These are phyloP conservation scores for Branchellion lobata DNA, from an alignment of 2,888 invertebrate genomes.

Conservation along the genomic window DNA sequence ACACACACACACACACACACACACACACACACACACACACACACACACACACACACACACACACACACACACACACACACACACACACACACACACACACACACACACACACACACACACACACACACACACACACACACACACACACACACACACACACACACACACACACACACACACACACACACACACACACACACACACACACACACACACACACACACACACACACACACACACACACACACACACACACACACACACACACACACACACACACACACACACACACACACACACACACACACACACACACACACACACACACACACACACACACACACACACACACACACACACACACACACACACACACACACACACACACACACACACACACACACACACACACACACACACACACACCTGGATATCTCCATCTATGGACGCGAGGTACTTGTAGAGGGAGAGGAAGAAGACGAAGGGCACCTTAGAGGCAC, in stretches of 20 bases:
- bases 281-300: constrained; percentile 44
- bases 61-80: constrained; percentile 37
- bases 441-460: constrained; percentile 60
- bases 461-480: constrained; percentile 61
- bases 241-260: constrained; percentile 23
- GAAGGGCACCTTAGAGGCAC: constrained; percentile 73
- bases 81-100: constrained; percentile 37
- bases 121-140: constrained; percentile 44
- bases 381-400: constrained; percentile 33
- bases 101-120: constrained; percentile 46
- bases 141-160: constrained; percentile 47
- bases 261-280: constrained; percentile 46
- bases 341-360: constrained; percentile 44
- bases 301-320: constrained; percentile 46
- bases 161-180: constrained; percentile 45
- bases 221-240: constrained; percentile 36
- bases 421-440: constrained; percentile 59
- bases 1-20: constrained; percentile 45
- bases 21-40: constrained; percentile 30
- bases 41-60: constrained; percentile 30
- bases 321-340: constrained; percentile 46
- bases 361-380: constrained; percentile 29
- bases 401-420: constrained; percentile 35
- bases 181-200: constrained; percentile 39
- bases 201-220: constrained; percentile 29